Conservation (phyloP, 2,888 invertebrate genomes). For the Nudaria mundana region DNA sequence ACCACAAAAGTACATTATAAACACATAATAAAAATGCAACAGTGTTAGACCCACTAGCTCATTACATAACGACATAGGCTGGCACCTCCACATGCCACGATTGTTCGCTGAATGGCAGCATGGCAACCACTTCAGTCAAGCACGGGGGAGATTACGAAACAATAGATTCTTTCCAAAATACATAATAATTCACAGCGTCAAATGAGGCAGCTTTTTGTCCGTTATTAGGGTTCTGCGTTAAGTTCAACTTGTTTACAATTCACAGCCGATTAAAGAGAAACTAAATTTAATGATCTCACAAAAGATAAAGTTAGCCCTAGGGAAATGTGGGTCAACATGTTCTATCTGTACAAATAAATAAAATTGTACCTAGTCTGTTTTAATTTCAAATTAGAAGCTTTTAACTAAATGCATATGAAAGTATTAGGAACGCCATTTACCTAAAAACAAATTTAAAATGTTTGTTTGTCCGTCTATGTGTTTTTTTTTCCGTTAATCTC, state of each 20-base stretch:
- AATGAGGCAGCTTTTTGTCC: constrained; percentile 65
- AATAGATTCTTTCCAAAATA: constrained; percentile 78
- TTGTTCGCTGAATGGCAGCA: constrained; percentile 41
- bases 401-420: too few species aligned
- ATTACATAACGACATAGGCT: constrained; percentile 62
- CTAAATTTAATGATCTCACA: too few species aligned
- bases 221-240: constrained; percentile 59
- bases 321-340: too few species aligned
- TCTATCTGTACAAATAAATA: too few species aligned
- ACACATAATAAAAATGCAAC: constrained; percentile 16
- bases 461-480: too few species aligned
- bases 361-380: too few species aligned
- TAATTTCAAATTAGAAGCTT: too few species aligned
- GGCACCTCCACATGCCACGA: constrained; percentile 60
- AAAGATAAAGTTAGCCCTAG: too few species aligned
- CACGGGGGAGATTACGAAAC: constrained; percentile 75
- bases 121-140: constrained; percentile 54
- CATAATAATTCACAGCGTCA: constrained; percentile 77
- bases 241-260: background rate
- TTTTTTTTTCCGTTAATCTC: too few species aligned
- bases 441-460: too few species aligned
- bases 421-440: too few species aligned
- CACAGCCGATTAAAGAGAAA: too few species aligned
- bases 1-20: constrained; percentile 5
- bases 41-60: constrained; percentile 34